Evolutionary conservation across 2,888 invertebrate genomes (phyloP), one percentile per base, ranked within the genome.

Genomic region (Nudaria mundana): DNA sequence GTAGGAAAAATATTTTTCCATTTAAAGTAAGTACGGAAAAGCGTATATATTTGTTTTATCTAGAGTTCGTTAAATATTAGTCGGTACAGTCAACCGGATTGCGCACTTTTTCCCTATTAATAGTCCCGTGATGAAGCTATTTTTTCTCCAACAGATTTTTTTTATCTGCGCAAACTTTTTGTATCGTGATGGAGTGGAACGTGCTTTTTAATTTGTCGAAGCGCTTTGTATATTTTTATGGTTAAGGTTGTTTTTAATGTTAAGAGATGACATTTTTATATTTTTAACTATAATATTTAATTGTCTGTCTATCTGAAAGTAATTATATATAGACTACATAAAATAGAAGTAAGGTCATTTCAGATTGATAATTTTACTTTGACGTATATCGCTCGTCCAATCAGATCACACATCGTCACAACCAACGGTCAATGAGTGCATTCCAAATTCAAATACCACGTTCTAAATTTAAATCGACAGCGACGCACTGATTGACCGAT

Each of bases 1-100:
- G 75, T 68, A 70, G 78, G 78, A 80, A 83, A 83, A 85, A 85
- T 80, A 82, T 84, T 85, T 83, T 83, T 81, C 83, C 81, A 84
- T 86, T 85, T 86, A 77, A 85, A 86, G 84, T 84, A 84, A 63
- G 51, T 52, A 61, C 63, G 63, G 68, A 77, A 78, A 54, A 76
- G 71, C 76, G 69, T 78, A 84, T 85, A 85, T 83, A 85, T 85
- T 81, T 72, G 63, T 76, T 79, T 84, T 86, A 86, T 85, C 85
- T 83, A 59, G 63, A 71, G 79, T 78, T 81, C 70, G 83, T 83
- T 85, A 85, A 84, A 86, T 84, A 85, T 83, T 81, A 79, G 82
- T 72, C 62, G 69, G 67, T 71, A 71, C 24, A 30, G 66, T 67
- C 77, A 75, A 72, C 70, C 56, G 70, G 63, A 72, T 69, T 67